phyloP scores from a whole-genome alignment of 2,888 invertebrate genomes.

The Ennomos quercinarius region DNA sequence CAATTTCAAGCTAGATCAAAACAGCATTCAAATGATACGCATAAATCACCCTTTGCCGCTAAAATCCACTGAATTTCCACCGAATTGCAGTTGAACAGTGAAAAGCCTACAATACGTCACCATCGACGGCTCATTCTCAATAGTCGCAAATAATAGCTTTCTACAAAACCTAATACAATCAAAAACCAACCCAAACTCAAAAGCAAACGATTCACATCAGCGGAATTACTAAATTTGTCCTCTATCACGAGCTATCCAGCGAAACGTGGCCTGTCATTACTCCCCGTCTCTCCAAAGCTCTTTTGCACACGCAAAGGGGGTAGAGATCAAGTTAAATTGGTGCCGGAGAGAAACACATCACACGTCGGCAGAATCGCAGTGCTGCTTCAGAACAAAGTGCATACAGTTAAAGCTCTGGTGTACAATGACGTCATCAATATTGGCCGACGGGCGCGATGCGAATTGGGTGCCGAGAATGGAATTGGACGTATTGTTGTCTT shows the following conservation, averaged over 20 bases:
- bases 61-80: constrained; percentile 51
- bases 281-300: constrained; percentile 11
- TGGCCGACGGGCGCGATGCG: constrained; percentile 51
- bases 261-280: constrained; percentile 50
- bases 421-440: constrained; percentile 74
- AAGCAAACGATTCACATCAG: constrained; percentile 30
- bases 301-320: constrained; percentile 29
- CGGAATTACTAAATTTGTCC: constrained; percentile 47
- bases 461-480: constrained; percentile 50
- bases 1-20: constrained; percentile 23
- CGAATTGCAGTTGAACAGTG: constrained; percentile 64
- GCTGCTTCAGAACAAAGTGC: constrained; percentile 73
- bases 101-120: constrained; percentile 81
- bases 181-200: constrained; percentile 46
- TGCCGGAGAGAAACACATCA: constrained; percentile 65
- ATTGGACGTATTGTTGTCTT: constrained; percentile 14
- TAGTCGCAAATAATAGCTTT: constrained; percentile 71
- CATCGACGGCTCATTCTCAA: constrained; percentile 76
- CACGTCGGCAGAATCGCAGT: constrained; percentile 76
- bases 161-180: constrained; percentile 15
- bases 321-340: constrained; percentile 55
- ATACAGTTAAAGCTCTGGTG: constrained; percentile 70
- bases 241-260: constrained; percentile 52
- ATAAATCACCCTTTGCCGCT: constrained; percentile 31
- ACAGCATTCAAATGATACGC: constrained; percentile 19